phyloP scores from a whole-genome alignment of 2,888 invertebrate species.

The Synanthedon tipuliformis region DNA sequence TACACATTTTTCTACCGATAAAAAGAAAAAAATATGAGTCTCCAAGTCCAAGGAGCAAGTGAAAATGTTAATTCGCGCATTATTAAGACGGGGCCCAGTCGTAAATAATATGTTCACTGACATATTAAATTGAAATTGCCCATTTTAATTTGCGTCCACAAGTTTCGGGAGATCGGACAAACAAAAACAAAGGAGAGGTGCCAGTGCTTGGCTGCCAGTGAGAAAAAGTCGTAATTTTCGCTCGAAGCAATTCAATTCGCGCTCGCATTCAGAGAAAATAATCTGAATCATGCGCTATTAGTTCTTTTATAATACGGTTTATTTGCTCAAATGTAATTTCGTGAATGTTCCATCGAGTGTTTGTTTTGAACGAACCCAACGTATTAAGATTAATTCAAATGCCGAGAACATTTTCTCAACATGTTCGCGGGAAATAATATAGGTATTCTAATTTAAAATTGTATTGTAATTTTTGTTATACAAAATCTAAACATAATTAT shows the following conservation, averaged over 20 bases:
- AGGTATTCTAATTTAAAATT: no score
- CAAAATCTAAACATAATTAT: no score
- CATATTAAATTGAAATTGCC: not conserved
- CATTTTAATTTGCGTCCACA: not conserved
- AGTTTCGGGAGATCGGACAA: not conserved
- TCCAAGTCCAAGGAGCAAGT: not conserved
- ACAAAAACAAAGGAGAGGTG: not conserved
- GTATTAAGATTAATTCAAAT: not conserved
- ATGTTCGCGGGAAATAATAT: no score
- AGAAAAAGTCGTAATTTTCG: conserved; percentile 32
- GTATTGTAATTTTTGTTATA: no score
- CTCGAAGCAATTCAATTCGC: conserved; percentile 48
- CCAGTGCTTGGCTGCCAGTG: not conserved
- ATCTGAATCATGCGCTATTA: conserved; percentile 53
- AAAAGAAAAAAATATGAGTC: no score
- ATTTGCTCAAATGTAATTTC: conserved; percentile 28
- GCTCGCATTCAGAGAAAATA: conserved; percentile 33
- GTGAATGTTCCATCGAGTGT: conserved; percentile 3
- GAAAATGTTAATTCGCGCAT: not conserved
- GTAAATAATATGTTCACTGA: no score
- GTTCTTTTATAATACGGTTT: conserved; percentile 23
- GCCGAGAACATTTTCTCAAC: no score
- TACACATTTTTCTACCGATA: no score
- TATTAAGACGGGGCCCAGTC: no score
- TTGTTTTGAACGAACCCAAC: conserved; percentile 3